A percentile compares a stretch with the other conserved stretches of the same genome.
phyloP scores from a whole-genome alignment of 2,113 vertebrate genomes.

The Pholis gunnellus region DNA sequence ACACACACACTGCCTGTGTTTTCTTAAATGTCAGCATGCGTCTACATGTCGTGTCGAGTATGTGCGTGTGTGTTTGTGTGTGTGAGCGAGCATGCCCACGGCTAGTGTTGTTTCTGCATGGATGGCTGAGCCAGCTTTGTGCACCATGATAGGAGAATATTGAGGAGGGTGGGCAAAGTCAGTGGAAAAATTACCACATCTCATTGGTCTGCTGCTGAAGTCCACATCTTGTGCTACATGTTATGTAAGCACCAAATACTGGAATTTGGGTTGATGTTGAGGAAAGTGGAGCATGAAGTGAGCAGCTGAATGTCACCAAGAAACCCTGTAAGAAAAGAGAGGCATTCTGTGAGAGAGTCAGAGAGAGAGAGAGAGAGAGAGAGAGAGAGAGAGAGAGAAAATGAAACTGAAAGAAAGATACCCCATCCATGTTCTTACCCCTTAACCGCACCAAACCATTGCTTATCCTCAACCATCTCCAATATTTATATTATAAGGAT shows the following conservation, averaged over 20 bases:
- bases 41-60: constrained; percentile 30
- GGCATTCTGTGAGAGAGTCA: not conserved
- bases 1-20: not conserved
- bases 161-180: constrained; percentile 56
- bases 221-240: constrained; percentile 53
- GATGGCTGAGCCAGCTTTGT: constrained; percentile 59
- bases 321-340: constrained; percentile 27
- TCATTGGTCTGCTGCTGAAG: constrained; percentile 59
- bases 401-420: not conserved
- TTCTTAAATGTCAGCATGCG: constrained; percentile 61
- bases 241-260: constrained; percentile 63
- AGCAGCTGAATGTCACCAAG: constrained; percentile 71
- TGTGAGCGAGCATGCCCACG: constrained; percentile 49
- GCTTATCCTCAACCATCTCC: not conserved
- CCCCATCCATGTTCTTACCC: not conserved
- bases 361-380: not conserved
- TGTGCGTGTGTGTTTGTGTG: constrained; percentile 40
- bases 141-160: constrained; percentile 61
- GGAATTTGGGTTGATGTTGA: constrained; percentile 65
- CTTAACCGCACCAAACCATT: not conserved
- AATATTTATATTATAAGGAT: not conserved
- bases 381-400: constrained; percentile 8
- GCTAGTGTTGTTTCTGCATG: constrained; percentile 68
- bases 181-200: constrained; percentile 52
- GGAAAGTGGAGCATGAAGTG: constrained; percentile 75